Evolutionary conservation across 2,888 invertebrate genomes (phyloP), one percentile per base, ranked within the genome.

Genomic region (Xestia c-nigrum): DNA sequence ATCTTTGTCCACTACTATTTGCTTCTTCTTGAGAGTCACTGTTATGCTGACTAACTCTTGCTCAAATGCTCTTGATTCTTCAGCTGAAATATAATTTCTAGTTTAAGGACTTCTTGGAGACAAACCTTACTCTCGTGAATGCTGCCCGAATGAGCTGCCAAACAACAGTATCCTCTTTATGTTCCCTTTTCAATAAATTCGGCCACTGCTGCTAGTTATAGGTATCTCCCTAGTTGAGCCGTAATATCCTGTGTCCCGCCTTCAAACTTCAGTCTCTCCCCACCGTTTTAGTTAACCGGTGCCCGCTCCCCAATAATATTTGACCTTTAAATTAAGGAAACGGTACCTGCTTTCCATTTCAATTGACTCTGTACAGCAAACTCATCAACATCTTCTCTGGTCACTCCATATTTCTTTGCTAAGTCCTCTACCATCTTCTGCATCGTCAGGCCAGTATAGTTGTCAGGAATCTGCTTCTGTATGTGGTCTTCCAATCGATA

Each of bases 401-500:
- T 97, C 50, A 99, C 95, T 80, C 98, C 97, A 91, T 98, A 98
- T 90, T 98, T 98, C 81, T 88, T 89, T 0, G 98, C 99, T 74
- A 99, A 95, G 90, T 98, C 98, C 93, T 99, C 99, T 3, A 99
- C 99, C 40, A 99, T 99, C 74, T 98, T 92, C 3, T 98, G 99
- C 98, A 99, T 98, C 0, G 99, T 98, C 70, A 98, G 94, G 88
- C 98, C 98, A 90, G 98, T 98, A 90, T 98, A 97, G 1, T 97
- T 97, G 91, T 99, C 99, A 0, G 76, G 98, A 95, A 92, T 87
- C 55, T 93, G 90, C 14, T 81, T 91, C 73, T 93, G 93, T 24
- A 95, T 92, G 46, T 94, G 92, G 93, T 99, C 99, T 95, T 99
- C 99, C 59, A 99, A 94, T 89, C 97, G 95, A 76, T 98, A 97